Conservation (phyloP, 2,888 invertebrate species). For the Patella pellucida region DNA sequence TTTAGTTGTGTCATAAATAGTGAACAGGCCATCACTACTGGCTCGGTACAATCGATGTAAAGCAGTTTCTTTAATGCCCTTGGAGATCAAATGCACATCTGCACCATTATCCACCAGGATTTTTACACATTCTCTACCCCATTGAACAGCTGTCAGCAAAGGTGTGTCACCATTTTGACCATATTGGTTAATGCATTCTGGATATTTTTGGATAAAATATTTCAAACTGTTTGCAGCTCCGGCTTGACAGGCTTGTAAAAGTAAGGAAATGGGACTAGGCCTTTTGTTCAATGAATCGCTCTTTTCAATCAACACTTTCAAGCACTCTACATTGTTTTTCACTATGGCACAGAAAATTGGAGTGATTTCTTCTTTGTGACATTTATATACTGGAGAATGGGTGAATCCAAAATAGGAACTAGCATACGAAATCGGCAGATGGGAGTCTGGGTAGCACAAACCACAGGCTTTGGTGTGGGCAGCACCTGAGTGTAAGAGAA, state of each 20-base stretch:
- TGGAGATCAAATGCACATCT: conserved; percentile 78
- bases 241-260: conserved; percentile 74
- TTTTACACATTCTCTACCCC: conserved; percentile 79
- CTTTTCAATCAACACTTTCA: conserved; percentile 42
- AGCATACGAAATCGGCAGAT: conserved; percentile 69
- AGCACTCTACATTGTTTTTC: conserved; percentile 59
- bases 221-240: conserved; percentile 73
- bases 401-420: conserved; percentile 55
- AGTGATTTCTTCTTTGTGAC: conserved; percentile 58
- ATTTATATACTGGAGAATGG: conserved; percentile 62
- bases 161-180: conserved; percentile 81
- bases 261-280: conserved; percentile 27
- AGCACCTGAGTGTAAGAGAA: conserved; percentile 80
- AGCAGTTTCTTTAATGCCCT: conserved; percentile 80
- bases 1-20: conserved; percentile 79
- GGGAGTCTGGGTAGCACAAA: conserved; percentile 83
- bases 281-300: conserved; percentile 71
- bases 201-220: conserved; percentile 59
- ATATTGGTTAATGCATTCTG: conserved; percentile 52
- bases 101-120: conserved; percentile 77
- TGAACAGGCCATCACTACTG: conserved; percentile 60
- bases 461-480: conserved; percentile 79
- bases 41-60: conserved; percentile 73
- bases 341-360: conserved; percentile 67
- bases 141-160: conserved; percentile 82